A percentile compares a stretch with the other conserved stretches of the same genome.
Evolutionary conservation across 2,113 vertebrate species (phyloP).

Genomic region (Willisornis vidua): DNA sequence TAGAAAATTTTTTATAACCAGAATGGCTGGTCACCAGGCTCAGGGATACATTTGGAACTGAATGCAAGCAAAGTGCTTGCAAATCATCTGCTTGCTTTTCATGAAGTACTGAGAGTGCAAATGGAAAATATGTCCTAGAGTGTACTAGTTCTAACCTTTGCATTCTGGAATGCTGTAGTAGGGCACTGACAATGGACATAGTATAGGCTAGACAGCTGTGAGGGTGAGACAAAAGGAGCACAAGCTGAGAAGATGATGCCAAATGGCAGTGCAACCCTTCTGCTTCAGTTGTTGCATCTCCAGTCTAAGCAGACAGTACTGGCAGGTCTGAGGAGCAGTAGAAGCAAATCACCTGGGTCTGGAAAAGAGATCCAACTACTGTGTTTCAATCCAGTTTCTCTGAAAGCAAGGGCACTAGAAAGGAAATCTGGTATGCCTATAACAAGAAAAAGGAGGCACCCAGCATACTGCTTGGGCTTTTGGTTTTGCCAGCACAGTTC

Average conservation of each 20-base stretch:
- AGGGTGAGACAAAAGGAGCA: not conserved
- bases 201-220: not conserved
- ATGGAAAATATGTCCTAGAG: not conserved
- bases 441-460: not conserved
- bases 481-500: not conserved
- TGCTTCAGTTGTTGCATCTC: not conserved
- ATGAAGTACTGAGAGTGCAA: not conserved
- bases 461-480: not conserved
- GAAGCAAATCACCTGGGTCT: rapidly evolving
- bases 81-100: not conserved
- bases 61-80: not conserved
- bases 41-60: not conserved
- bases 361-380: not conserved
- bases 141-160: not conserved
- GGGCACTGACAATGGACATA: not conserved
- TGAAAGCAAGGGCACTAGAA: not conserved
- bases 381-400: not conserved
- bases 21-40: conserved; percentile 77
- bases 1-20: conserved; percentile 69
- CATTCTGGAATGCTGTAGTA: not conserved
- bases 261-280: not conserved
- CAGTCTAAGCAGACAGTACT: not conserved
- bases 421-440: not conserved
- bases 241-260: not conserved
- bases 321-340: not conserved